Base-by-base conservation (phyloP, 2,888 invertebrate genomes). In the Oeneis ivallda region DNA sequence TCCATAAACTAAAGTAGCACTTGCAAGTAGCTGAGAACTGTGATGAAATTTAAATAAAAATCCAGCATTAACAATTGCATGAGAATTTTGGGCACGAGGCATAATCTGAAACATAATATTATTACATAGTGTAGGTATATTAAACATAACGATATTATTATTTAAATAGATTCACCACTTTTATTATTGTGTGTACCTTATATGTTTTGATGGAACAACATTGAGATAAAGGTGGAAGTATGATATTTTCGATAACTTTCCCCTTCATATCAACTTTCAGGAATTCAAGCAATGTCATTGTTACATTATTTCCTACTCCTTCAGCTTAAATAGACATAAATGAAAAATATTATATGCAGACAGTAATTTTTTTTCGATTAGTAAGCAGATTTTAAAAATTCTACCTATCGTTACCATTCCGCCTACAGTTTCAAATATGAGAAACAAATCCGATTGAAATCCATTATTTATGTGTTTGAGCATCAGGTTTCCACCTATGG, bases 361-460 rank as follows among this genome's bases (percentile, higher is more conserved):
- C 11, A 26, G 13, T 13, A 5, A 32, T 13, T 3, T 32, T 50
- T 50, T 5, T 32, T 32, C 10, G 11, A 53, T 53, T 2, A 53
- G 10, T 15, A 15, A 45, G 5, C 53, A 41, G 39, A 34, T 7
- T 13, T 17, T 9, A 59, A 37, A 19, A 15, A 7, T 57, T 75
- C 75, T 79, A 89, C 89, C 87, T 10, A 90, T 77, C 17, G 87
- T 86, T 1, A 90, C 68, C 82, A 87, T 83, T 7, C 79, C 89
- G 11, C 88, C 86, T 52, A 88, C 83, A 41, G 86, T 84, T 79
- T 94, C 94, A 60, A 96, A 86, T n/a, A 95, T 87, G 32, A 95
- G 75, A 79, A 95, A 96, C 34, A 96, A 79, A 82, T 96, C 96
- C 0, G 96, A 96, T 34, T 94, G 95, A 81, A 96, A 96, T 68